A percentile compares a stretch with the other conserved stretches of the same genome.
phyloP scores from a whole-genome alignment of 1,140 invertebrate species.

The Leptoteleia sp. region DNA sequence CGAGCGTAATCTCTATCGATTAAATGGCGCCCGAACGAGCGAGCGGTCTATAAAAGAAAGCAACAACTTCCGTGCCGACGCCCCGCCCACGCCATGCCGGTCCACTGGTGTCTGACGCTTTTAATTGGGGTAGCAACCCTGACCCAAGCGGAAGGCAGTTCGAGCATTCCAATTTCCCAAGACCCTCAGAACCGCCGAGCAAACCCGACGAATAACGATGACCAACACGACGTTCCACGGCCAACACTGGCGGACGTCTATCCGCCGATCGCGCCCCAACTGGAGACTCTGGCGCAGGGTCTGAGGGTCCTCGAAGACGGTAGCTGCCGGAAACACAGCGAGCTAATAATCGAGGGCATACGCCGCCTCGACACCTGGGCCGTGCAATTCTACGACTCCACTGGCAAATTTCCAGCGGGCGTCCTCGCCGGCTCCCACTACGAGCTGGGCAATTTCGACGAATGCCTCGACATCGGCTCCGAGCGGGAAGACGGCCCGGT shows the following conservation, averaged over 20 bases:
- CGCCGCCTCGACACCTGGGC: slow-evolving; percentile 82
- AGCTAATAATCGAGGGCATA: slow-evolving; percentile 79
- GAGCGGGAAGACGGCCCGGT: slow-evolving; percentile 62
- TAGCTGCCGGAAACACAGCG: slow-evolving; percentile 80
- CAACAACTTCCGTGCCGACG: slow-evolving; percentile 1
- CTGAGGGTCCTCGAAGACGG: slow-evolving; percentile 75
- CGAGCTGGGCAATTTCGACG: slow-evolving; percentile 86
- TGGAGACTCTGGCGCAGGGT: slow-evolving; percentile 70
- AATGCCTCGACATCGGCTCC: slow-evolving; percentile 81
- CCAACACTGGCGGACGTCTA: slow-evolving; percentile 40
- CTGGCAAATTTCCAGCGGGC: slow-evolving; percentile 84
- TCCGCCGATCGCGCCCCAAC: slow-evolving; percentile 57
- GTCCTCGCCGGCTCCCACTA: slow-evolving; percentile 84
- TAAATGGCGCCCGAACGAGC: slow-evolving; percentile 25
- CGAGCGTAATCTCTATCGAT: slow-evolving; percentile 9
- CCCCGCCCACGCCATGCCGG: slow-evolving; percentile 8
- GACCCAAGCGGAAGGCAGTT: background rate
- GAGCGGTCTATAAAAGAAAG: background rate
- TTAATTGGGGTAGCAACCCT: slow-evolving; percentile 6
- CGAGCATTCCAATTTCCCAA: slow-evolving; percentile 2
- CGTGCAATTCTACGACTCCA: slow-evolving; percentile 85
- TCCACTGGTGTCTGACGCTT: slow-evolving; percentile 5
- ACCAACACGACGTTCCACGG: slow-evolving; percentile 6
- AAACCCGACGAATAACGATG: slow-evolving; percentile 11
- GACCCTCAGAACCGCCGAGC: slow-evolving; percentile 3